Evolutionary conservation across 1,140 invertebrate genomes (phyloP).

Genomic region (Sitobion miscanthi): DNA sequence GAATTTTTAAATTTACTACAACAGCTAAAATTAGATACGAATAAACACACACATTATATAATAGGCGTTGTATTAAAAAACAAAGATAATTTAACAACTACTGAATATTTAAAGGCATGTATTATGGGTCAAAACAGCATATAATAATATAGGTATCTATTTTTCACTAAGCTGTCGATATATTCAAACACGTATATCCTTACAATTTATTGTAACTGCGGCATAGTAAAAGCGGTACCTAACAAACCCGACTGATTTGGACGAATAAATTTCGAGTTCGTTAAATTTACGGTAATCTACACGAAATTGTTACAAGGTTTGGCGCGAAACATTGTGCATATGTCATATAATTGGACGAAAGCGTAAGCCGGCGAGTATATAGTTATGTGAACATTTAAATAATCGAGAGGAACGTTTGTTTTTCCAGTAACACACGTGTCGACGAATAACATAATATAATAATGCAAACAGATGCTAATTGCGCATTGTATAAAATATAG

Average conservation of each 20-base stretch:
- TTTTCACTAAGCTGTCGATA: neutral
- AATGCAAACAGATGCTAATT: slow-evolving; percentile 36
- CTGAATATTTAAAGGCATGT: neutral
- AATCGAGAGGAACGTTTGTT: neutral
- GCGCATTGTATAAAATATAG: slow-evolving; percentile 12
- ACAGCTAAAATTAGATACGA: no score
- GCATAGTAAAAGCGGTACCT: neutral
- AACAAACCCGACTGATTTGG: neutral
- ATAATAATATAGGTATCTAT: neutral
- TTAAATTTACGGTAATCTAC: neutral
- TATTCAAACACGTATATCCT: neutral
- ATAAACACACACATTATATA: neutral
- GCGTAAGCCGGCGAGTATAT: neutral
- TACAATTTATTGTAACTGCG: neutral
- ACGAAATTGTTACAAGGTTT: neutral
- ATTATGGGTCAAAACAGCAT: neutral
- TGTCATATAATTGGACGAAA: neutral
- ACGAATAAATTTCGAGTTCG: neutral
- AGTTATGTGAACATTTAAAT: neutral
- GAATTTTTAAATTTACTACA: no score
- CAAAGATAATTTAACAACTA: neutral
- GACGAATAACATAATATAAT: neutral
- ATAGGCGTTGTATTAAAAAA: neutral
- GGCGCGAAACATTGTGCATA: neutral
- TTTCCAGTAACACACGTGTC: slow-evolving; percentile 46